phyloP scores from a whole-genome alignment of 1,140 invertebrate genomes.

The Pantala flavescens region DNA sequence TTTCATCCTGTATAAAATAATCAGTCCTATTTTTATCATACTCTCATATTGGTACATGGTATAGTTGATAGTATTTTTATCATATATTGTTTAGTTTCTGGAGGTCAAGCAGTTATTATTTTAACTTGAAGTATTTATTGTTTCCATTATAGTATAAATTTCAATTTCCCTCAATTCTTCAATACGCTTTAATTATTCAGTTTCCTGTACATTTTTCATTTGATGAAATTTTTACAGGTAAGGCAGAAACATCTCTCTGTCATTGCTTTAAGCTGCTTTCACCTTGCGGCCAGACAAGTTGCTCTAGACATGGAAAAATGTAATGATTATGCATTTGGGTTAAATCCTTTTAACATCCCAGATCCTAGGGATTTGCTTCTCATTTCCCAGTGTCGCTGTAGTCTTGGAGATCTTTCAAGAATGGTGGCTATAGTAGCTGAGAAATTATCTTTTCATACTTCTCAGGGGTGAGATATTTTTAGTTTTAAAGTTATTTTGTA shows the following conservation, averaged over 20 bases:
- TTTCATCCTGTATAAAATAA: too few species aligned
- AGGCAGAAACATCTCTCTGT: conserved; percentile 57
- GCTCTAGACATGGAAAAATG: conserved; percentile 30
- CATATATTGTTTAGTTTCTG: too few species aligned
- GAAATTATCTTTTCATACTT: conserved; percentile 40
- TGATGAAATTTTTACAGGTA: conserved; percentile 29
- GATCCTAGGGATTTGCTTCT: conserved; percentile 35
- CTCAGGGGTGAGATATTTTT: conserved; percentile 4
- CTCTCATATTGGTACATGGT: too few species aligned
- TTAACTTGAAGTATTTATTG: too few species aligned
- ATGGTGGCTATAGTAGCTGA: conserved; percentile 60
- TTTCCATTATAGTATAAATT: too few species aligned
- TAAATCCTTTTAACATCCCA: conserved; percentile 24
- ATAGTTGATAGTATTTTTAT: too few species aligned
- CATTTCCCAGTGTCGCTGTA: conserved; percentile 49
- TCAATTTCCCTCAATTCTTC: too few species aligned
- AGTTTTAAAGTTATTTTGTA: too few species aligned
- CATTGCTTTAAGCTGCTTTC: conserved; percentile 57
- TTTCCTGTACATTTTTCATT: too few species aligned
- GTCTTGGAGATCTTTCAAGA: conserved; percentile 55
- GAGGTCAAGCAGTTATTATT: too few species aligned
- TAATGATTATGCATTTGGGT: conserved; percentile 21
- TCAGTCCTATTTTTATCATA: too few species aligned
- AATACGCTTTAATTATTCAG: too few species aligned
- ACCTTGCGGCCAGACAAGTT: conserved; percentile 45